These are phyloP conservation scores for Molorchus minor DNA, from an alignment of 2,888 invertebrate genomes.

Conservation along the genomic window DNA sequence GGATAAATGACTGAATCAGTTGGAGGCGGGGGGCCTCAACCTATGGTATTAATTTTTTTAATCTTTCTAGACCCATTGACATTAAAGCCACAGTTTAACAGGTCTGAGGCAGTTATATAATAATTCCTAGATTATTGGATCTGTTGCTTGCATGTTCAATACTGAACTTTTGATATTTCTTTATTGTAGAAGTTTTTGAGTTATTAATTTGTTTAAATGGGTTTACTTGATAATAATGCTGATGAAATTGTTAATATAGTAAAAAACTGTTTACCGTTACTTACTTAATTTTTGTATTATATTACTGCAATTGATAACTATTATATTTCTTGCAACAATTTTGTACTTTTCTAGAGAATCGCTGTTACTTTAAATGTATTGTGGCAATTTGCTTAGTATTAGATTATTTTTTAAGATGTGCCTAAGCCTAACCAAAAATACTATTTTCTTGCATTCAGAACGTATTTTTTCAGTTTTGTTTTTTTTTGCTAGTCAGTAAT, in stretches of 20 bases:
- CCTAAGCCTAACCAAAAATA: constrained; percentile 7
- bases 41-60: too few relatives aligned
- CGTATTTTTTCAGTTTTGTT: constrained; percentile 7
- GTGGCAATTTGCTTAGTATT: constrained; percentile 3
- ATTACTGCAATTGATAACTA: neutral
- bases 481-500: constrained; percentile 15
- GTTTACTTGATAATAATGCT: neutral
- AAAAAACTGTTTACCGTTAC: neutral
- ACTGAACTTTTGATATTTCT: neutral
- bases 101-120: too few relatives aligned
- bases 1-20: too few relatives aligned
- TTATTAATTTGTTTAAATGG: too few relatives aligned
- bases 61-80: too few relatives aligned
- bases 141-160: neutral
- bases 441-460: neutral
- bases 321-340: neutral
- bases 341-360: neutral
- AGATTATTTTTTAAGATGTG: neutral
- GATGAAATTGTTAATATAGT: too few relatives aligned
- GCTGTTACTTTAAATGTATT: neutral
- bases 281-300: neutral
- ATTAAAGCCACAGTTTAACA: too few relatives aligned
- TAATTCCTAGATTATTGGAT: too few relatives aligned
- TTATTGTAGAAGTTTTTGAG: neutral
- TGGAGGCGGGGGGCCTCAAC: too few relatives aligned